Evolutionary conservation across 1,140 invertebrate species (phyloP).

Genomic region (Drosophila nebulosa): DNA sequence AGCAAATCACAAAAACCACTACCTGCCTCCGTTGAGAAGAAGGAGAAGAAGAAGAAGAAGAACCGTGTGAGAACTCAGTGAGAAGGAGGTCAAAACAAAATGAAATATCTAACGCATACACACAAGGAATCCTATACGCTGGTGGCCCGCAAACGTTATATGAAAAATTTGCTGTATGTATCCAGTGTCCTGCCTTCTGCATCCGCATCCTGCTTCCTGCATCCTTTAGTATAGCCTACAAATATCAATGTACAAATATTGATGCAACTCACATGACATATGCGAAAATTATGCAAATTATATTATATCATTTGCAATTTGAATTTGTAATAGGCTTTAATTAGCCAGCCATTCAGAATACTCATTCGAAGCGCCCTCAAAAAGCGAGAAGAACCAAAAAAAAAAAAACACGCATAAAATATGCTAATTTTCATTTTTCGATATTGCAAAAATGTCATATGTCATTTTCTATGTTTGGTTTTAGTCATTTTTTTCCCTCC

Average conservation of each 20-base stretch:
- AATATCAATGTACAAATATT: slow-evolving; percentile 36
- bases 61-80: slow-evolving; percentile 9
- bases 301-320: slow-evolving; percentile 46
- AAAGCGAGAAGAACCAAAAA: slow-evolving; percentile 3
- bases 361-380: slow-evolving; percentile 31
- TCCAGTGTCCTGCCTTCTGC: neutral
- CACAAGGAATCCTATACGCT: slow-evolving; percentile 83
- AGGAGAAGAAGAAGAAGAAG: too few species aligned
- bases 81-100: slow-evolving; percentile 58
- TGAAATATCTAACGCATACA: slow-evolving; percentile 82
- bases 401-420: slow-evolving; percentile 44
- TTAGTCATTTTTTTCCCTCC: slow-evolving; percentile 20
- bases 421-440: slow-evolving; percentile 52
- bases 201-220: slow-evolving; percentile 15
- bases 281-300: slow-evolving; percentile 74
- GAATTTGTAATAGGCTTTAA: slow-evolving; percentile 52
- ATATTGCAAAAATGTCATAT: slow-evolving; percentile 33
- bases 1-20: slow-evolving; percentile 13
- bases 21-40: slow-evolving; percentile 35
- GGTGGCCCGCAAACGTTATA: slow-evolving; percentile 82
- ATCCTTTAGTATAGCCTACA: slow-evolving; percentile 5
- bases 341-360: slow-evolving; percentile 40
- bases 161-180: slow-evolving; percentile 82
- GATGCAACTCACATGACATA: slow-evolving; percentile 42
- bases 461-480: slow-evolving; percentile 34